Evolutionary conservation across 1,140 invertebrate species (phyloP).

Genomic region (Papilio dardanus): DNA sequence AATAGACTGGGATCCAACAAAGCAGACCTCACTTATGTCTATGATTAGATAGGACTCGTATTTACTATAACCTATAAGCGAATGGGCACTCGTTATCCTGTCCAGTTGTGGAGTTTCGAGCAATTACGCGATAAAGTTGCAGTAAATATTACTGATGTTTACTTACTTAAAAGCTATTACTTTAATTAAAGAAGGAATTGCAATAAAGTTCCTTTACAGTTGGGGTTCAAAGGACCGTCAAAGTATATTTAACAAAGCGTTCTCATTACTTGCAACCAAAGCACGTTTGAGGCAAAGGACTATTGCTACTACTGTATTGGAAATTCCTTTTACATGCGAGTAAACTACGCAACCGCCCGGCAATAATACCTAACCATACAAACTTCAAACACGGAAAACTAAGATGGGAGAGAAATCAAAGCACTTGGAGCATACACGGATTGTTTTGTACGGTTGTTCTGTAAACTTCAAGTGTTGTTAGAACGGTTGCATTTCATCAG

Average conservation of each 20-base stretch:
- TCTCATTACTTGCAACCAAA: slow-evolving; percentile 8
- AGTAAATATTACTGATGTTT: too few relatives aligned
- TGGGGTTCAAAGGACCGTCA: not conserved
- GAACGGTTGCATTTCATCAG: not conserved
- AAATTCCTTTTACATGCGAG: slow-evolving; percentile 3
- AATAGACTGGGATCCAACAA: too few relatives aligned
- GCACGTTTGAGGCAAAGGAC: slow-evolving; percentile 3
- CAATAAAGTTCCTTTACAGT: not conserved
- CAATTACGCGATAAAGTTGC: too few relatives aligned
- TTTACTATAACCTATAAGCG: too few relatives aligned
- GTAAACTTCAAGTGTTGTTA: too few relatives aligned
- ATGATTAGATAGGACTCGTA: too few relatives aligned
- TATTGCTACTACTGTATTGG: not conserved
- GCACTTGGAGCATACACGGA: not conserved
- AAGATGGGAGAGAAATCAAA: not conserved
- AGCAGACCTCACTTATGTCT: too few relatives aligned
- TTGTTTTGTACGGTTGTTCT: too few relatives aligned
- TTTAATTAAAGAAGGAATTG: not conserved
- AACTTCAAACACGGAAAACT: not conserved
- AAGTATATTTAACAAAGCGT: slow-evolving; percentile 5
- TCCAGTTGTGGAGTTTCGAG: too few relatives aligned
- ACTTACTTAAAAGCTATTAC: too few relatives aligned
- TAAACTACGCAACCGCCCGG: not conserved
- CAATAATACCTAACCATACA: not conserved
- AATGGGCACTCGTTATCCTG: too few relatives aligned